Conservation (phyloP, 2,797 vertebrate species). For the Bradypus variegatus region DNA sequence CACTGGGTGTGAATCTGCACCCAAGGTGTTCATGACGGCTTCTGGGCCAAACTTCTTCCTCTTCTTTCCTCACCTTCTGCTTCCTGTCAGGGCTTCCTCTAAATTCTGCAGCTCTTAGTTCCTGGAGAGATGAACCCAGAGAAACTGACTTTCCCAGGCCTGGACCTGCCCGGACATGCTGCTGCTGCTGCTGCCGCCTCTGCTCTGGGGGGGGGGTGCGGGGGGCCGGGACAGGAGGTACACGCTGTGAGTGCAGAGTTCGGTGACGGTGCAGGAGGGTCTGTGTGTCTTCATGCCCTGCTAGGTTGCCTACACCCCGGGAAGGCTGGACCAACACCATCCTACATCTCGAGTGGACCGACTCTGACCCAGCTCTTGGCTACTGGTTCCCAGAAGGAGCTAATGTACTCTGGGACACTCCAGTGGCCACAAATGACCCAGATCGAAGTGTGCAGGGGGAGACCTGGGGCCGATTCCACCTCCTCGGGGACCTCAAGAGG, state of each 20-base stretch:
- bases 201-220: neutral
- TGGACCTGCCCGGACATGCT: neutral
- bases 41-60: rapidly evolving
- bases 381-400: neutral
- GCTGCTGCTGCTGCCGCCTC: neutral
- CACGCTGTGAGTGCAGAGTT: rapidly evolving
- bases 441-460: rapidly evolving
- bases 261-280: neutral
- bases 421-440: constrained; percentile 8
- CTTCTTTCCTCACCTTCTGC: neutral
- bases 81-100: neutral
- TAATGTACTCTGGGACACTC: rapidly evolving
- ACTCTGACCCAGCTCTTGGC: rapidly evolving
- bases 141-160: neutral
- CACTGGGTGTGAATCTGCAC: neutral
- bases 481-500: rapidly evolving
- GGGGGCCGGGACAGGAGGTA: rapidly evolving
- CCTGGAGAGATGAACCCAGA: neutral
- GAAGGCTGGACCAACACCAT: rapidly evolving
- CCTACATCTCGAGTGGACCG: rapidly evolving
- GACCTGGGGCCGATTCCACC: neutral
- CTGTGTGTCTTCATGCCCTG: neutral
- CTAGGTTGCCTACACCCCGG: rapidly evolving
- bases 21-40: neutral
- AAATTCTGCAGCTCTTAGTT: neutral